phyloP scores from a whole-genome alignment of 1,140 invertebrate species.

The Hermatobates lingyangjiaoensis region DNA sequence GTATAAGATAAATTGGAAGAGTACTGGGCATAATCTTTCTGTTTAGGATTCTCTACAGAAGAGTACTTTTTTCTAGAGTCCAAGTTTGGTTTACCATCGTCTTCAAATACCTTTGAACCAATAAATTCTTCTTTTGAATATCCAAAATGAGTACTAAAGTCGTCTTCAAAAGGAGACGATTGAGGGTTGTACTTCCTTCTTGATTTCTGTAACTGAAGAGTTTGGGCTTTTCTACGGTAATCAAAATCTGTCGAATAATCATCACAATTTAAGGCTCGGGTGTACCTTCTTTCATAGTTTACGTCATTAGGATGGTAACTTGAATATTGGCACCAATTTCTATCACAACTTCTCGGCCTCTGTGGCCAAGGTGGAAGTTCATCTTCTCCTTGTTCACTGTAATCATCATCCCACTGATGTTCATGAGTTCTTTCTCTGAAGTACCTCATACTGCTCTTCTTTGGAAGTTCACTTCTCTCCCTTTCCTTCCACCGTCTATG shows the following conservation, averaged over 20 bases:
- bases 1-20: not conserved
- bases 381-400: conserved; percentile 18
- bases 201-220: conserved; percentile 10
- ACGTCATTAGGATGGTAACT: conserved; percentile 12
- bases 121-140: conserved; percentile 16
- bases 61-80: conserved; percentile 3
- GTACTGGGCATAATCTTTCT: not conserved
- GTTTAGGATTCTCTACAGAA: conserved; percentile 2
- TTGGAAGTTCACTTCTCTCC: conserved; percentile 19
- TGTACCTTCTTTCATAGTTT: conserved; percentile 1
- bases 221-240: conserved; percentile 9
- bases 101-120: conserved; percentile 16
- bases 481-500: conserved; percentile 16
- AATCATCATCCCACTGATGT: conserved; percentile 35
- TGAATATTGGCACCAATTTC: conserved; percentile 11
- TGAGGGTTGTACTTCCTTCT: conserved; percentile 21
- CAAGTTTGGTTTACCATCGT: conserved; percentile 14
- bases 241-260: conserved; percentile 5
- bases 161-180: conserved; percentile 46
- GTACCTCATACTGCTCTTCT: conserved; percentile 25
- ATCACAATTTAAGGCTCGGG: not conserved
- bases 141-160: conserved; percentile 31
- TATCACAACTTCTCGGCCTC: conserved; percentile 12
- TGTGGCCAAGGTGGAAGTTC: conserved; percentile 12
- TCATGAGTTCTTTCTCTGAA: conserved; percentile 25